These are phyloP conservation scores for Euthynnus affinis DNA, from an alignment of 2,797 vertebrate species.

Conservation along the genomic window DNA sequence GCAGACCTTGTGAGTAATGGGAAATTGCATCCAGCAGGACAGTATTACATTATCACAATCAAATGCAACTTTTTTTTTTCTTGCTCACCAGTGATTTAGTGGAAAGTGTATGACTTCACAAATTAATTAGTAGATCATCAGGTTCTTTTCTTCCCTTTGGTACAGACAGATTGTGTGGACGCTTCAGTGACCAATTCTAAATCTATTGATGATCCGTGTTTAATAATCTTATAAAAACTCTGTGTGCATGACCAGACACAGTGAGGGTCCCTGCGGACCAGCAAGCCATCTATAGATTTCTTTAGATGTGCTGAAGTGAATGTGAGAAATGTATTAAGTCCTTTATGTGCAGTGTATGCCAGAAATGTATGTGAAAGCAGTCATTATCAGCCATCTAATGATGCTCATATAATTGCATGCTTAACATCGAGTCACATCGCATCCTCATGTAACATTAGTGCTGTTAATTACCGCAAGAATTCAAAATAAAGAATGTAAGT, in stretches of 20 bases:
- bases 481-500: background rate
- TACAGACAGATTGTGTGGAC: slow-evolving; percentile 51
- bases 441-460: background rate
- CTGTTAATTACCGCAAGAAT: background rate
- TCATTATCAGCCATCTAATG: background rate
- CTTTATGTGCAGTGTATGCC: background rate
- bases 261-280: slow-evolving; percentile 8
- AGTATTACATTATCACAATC: slow-evolving; percentile 25
- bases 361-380: slow-evolving; percentile 1
- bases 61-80: slow-evolving; percentile 26
- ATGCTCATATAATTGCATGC: background rate
- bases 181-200: slow-evolving; percentile 47
- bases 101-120: slow-evolving; percentile 46
- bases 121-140: slow-evolving; percentile 55
- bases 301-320: slow-evolving; percentile 12
- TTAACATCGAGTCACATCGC: background rate
- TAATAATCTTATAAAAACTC: slow-evolving; percentile 41
- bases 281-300: slow-evolving; percentile 15
- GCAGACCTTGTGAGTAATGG: slow-evolving; percentile 56
- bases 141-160: slow-evolving; percentile 44
- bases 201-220: slow-evolving; percentile 50
- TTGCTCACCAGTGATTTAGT: slow-evolving; percentile 27
- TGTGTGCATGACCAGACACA: slow-evolving; percentile 41
- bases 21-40: slow-evolving; percentile 40
- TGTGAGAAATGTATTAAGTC: slow-evolving; percentile 22